These are phyloP conservation scores for Diadophis punctatus DNA, from an alignment of 2,113 vertebrate species.

Conservation along the genomic window DNA sequence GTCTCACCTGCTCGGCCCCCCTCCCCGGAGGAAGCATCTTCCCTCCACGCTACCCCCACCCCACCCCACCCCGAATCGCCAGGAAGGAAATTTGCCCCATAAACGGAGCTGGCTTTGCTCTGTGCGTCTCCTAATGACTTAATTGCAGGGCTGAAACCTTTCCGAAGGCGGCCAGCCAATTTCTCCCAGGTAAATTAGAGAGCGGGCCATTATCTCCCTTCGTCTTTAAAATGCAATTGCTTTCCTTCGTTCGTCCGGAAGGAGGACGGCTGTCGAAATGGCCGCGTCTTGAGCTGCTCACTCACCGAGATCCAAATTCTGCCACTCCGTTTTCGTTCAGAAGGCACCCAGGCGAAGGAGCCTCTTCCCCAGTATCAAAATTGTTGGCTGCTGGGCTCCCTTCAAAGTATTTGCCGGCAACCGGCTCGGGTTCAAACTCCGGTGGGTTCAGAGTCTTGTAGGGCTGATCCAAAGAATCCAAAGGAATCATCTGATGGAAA, in stretches of 20 bases:
- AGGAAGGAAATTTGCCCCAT: constrained; percentile 26
- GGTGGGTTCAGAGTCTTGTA: constrained; percentile 43
- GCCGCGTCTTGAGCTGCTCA: constrained; percentile 3
- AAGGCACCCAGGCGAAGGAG: constrained; percentile 54
- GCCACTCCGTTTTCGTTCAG: constrained; percentile 68
- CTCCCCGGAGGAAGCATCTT: background rate
- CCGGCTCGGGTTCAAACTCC: constrained; percentile 32
- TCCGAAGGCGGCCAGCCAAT: constrained; percentile 59
- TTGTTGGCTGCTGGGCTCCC: constrained; percentile 22
- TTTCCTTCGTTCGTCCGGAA: background rate
- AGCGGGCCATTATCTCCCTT: constrained; percentile 58
- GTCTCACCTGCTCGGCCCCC: background rate
- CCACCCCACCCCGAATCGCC: background rate
- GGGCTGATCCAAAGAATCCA: constrained; percentile 51
- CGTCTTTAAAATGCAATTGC: constrained; percentile 57
- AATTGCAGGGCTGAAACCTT: constrained; percentile 64
- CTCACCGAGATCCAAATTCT: constrained; percentile 76
- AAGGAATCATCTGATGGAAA: constrained; percentile 49
- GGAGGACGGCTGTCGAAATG: too few relatives aligned
- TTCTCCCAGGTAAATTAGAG: constrained; percentile 61
- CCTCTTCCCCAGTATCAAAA: constrained; percentile 42
- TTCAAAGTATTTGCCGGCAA: constrained; percentile 13
- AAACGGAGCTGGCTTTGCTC: constrained; percentile 39
- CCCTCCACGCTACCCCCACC: background rate
- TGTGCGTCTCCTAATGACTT: constrained; percentile 58